Evolutionary conservation across 2,113 vertebrate species (phyloP).

Genomic region (Phylloscopus whistleri): DNA sequence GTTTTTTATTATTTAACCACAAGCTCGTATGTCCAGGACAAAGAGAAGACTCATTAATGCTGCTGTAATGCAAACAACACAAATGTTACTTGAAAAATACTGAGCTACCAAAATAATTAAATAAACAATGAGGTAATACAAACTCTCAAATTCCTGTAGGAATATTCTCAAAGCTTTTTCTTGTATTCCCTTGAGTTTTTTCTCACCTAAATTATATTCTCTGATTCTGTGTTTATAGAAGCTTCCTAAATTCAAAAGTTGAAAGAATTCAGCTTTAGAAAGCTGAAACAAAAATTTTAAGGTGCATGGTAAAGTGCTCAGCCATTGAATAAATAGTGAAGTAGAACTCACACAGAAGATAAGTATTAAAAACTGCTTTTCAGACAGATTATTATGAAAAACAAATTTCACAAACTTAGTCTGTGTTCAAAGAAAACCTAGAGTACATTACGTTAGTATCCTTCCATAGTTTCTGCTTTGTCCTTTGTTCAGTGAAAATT

Average conservation of each 20-base stretch:
- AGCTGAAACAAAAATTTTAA: neutral
- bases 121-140: neutral
- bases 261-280: neutral
- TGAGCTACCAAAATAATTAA: neutral
- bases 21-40: neutral
- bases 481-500: neutral
- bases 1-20: neutral
- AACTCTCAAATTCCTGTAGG: neutral
- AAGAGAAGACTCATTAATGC: neutral
- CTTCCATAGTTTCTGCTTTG: neutral
- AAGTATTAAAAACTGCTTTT: conserved; percentile 39
- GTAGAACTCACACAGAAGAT: neutral
- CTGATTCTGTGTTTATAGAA: neutral
- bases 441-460: neutral
- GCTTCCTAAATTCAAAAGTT: neutral
- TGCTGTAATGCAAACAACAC: neutral
- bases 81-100: neutral
- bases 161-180: conserved; percentile 1
- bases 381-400: conserved; percentile 27
- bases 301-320: neutral
- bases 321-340: neutral
- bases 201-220: neutral
- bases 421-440: neutral
- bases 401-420: neutral
- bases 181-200: neutral